Evolutionary conservation across 92 coral and sea anemone genomes (phyloP).

Genomic region (Porites cylindrica): DNA sequence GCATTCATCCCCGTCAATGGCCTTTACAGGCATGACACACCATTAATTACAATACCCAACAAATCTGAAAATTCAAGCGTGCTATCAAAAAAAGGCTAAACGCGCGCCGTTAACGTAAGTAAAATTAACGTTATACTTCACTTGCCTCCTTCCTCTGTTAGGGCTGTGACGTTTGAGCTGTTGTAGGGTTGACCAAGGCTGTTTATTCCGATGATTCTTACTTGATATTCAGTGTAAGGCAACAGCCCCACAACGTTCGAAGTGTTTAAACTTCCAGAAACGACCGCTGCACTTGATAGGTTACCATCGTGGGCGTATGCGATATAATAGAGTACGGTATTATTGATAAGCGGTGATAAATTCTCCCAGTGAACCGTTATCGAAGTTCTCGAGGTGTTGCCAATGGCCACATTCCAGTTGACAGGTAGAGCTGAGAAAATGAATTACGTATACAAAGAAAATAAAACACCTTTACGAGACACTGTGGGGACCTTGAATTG

Average conservation of each 20-base stretch:
- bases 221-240: constrained; percentile 16
- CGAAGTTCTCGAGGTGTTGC: background rate
- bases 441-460: background rate
- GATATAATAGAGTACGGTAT: background rate
- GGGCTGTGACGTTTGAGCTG: background rate
- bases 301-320: background rate
- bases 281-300: too few relatives aligned
- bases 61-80: too few relatives aligned
- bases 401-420: constrained; percentile 4
- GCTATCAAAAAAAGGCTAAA: too few relatives aligned
- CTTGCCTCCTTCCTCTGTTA: constrained; percentile 28
- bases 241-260: background rate
- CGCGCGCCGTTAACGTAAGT: too few relatives aligned
- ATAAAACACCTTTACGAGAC: background rate
- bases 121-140: too few relatives aligned
- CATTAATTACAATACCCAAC: too few relatives aligned
- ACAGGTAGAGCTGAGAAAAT: background rate
- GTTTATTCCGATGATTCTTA: background rate
- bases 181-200: background rate
- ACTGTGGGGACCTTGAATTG: background rate
- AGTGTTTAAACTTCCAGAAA: background rate
- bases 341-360: background rate
- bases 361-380: background rate
- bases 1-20: too few relatives aligned
- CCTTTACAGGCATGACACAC: too few relatives aligned